These are phyloP conservation scores for Amphiprion clarkii DNA, from an alignment of 2,797 vertebrate genomes.

Conservation along the genomic window DNA sequence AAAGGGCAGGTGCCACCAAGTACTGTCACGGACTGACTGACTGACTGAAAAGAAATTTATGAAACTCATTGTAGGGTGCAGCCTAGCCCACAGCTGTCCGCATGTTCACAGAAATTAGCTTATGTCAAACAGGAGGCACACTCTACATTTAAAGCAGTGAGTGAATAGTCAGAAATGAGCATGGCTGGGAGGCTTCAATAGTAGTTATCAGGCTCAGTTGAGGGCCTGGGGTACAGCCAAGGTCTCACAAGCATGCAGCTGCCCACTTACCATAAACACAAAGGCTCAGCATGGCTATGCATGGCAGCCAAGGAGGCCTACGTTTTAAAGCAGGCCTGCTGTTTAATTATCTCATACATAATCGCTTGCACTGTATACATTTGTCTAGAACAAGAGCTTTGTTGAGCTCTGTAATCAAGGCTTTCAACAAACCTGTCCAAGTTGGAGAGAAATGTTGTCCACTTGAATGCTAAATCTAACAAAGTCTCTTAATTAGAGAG, in stretches of 20 bases:
- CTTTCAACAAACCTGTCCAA: conserved; percentile 75
- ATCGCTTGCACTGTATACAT: conserved; percentile 82
- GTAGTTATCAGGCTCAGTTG: conserved; percentile 74
- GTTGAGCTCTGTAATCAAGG: conserved; percentile 73
- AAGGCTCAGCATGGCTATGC: conserved; percentile 83
- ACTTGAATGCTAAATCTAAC: conserved; percentile 66
- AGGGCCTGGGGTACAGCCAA: conserved; percentile 79
- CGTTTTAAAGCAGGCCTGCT: conserved; percentile 79
- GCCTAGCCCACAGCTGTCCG: conserved; percentile 75
- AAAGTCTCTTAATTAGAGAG: conserved; percentile 71
- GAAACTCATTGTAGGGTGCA: conserved; percentile 67
- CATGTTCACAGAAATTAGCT: conserved; percentile 77
- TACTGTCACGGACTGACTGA: conserved; percentile 52
- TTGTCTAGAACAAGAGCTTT: conserved; percentile 76
- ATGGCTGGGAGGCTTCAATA: conserved; percentile 76
- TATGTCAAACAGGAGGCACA: conserved; percentile 76
- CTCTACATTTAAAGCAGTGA: conserved; percentile 74
- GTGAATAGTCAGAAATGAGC: conserved; percentile 82
- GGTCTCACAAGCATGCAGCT: conserved; percentile 85
- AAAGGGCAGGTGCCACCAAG: conserved; percentile 65
- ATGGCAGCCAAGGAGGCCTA: conserved; percentile 81
- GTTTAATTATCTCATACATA: conserved; percentile 85
- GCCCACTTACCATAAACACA: conserved; percentile 89
- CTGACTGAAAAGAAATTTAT: conserved; percentile 67
- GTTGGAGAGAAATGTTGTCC: conserved; percentile 70